Base-by-base conservation (phyloP, 2,888 invertebrate genomes). In the Auanema sp. region DNA sequence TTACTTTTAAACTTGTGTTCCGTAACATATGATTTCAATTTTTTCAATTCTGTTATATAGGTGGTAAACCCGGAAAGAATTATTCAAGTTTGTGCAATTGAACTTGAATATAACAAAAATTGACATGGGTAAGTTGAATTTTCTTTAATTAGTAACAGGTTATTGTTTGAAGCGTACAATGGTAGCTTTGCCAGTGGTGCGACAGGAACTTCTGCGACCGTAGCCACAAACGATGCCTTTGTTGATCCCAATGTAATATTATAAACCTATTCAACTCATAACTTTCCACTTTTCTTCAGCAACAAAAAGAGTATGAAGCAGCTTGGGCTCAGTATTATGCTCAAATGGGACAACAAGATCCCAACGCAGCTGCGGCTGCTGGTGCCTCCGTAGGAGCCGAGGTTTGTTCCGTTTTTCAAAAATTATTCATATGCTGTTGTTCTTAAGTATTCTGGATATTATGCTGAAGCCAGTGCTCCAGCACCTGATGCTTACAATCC, bases 321-420 rank as follows among this genome's bases (percentile, higher is more conserved):
- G 70, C 70, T 16, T 70, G 70, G 70, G 70, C 70, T 4, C 55
- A 62, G 33, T 70, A 70, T 59, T 70, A 70, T 44, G 70, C 70
- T 10, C 51, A 60, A 21, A 58, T 66, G 8, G 67, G 58, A 11
- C 60, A 61, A 18, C 54, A 59, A 16, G 60, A 58, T 14, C 61
- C 62, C 25, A 51, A 49, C 5, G 66, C 57, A 21, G 62, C 62
- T 18, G 61, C 61, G 33, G 43, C 53, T 10, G 57, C 23, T 8
- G 33, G 43, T 51, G 60, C 57, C 16, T 59, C 62, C 23, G 61
- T 58, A 62, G 51, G 25, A 33, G 66, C 55, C 1, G 64, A 59
- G 23, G 21, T 16, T 47, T 47, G 47, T 58, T 14, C n/a, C n/a
- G n/a, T n/a, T n/a, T n/a, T n/a, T n/a, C n/a, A n/a, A n/a, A n/a